A percentile compares a stretch with the other conserved stretches of the same genome.
Evolutionary conservation across 1,140 invertebrate species (phyloP).

Genomic region (Dendrolimus kikuchii): DNA sequence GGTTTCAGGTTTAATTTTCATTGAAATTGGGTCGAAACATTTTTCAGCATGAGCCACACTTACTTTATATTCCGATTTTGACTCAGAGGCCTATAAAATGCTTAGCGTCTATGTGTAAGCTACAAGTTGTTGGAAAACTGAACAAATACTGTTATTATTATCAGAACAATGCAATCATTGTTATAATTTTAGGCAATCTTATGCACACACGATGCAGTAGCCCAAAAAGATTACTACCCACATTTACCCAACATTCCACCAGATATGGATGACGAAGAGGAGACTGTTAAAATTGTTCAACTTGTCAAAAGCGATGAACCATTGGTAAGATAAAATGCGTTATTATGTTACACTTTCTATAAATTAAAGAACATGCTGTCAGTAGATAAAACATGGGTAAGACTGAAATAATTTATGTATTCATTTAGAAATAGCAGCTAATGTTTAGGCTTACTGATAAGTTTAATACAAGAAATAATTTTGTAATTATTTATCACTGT

Average conservation of each 20-base stretch:
- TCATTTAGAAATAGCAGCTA: constrained; percentile 70
- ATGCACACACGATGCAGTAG: constrained; percentile 94
- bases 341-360: too few relatives aligned
- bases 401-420: constrained; percentile 4
- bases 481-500: too few relatives aligned
- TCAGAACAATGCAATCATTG: not conserved
- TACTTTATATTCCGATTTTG: too few relatives aligned
- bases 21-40: too few relatives aligned
- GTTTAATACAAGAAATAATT: not conserved
- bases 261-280: constrained; percentile 93
- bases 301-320: constrained; percentile 97
- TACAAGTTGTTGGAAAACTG: too few relatives aligned
- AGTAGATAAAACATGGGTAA: constrained; percentile 5
- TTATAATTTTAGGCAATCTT: constrained; percentile 82
- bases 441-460: constrained; percentile 7
- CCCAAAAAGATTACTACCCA: constrained; percentile 95
- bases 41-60: too few relatives aligned
- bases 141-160: too few relatives aligned
- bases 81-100: too few relatives aligned
- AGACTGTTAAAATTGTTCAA: constrained; percentile 97
- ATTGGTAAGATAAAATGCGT: constrained; percentile 79
- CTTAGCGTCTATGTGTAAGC: too few relatives aligned
- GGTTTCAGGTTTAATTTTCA: too few relatives aligned
- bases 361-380: constrained; percentile 2
- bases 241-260: constrained; percentile 89